These are phyloP conservation scores for Aphelenchoides besseyi DNA, from an alignment of 1,140 invertebrate species.

Conservation along the genomic window DNA sequence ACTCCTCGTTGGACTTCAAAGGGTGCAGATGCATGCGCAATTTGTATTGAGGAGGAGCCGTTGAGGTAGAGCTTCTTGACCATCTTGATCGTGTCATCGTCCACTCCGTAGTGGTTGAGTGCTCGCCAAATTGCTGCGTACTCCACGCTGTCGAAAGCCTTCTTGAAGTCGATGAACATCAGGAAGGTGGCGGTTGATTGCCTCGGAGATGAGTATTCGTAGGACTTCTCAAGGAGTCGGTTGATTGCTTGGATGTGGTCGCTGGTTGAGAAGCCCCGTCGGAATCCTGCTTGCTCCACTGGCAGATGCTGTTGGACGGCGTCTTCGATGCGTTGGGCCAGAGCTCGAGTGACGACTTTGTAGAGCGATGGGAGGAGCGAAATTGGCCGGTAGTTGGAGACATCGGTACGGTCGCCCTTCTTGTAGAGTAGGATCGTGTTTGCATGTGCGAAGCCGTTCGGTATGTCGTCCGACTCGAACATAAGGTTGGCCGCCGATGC, in stretches of 20 bases:
- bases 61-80: conserved; percentile 17
- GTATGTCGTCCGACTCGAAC: conserved; percentile 1
- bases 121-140: conserved; percentile 23
- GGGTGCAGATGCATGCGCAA: neutral
- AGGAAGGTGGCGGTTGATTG: too few relatives aligned
- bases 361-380: conserved; percentile 35
- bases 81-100: conserved; percentile 15
- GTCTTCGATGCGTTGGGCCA: conserved; percentile 15
- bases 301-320: conserved; percentile 23
- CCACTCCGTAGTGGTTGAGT: conserved; percentile 17
- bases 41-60: conserved; percentile 1
- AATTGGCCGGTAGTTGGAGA: conserved; percentile 34
- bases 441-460: conserved; percentile 13
- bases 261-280: conserved; percentile 31
- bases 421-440: conserved; percentile 31
- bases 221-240: conserved; percentile 44
- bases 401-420: conserved; percentile 19
- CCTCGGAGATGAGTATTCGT: conserved; percentile 45
- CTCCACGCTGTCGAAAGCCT: conserved; percentile 55
- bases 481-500: conserved; percentile 16
- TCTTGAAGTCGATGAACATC: conserved; percentile 52
- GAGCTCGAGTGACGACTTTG: conserved; percentile 28
- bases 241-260: conserved; percentile 35
- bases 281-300: conserved; percentile 35
- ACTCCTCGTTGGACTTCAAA: conserved; percentile 61